Evolutionary conservation across 2,888 invertebrate species (phyloP).

Genomic region (Rotaria magnacalcarata): DNA sequence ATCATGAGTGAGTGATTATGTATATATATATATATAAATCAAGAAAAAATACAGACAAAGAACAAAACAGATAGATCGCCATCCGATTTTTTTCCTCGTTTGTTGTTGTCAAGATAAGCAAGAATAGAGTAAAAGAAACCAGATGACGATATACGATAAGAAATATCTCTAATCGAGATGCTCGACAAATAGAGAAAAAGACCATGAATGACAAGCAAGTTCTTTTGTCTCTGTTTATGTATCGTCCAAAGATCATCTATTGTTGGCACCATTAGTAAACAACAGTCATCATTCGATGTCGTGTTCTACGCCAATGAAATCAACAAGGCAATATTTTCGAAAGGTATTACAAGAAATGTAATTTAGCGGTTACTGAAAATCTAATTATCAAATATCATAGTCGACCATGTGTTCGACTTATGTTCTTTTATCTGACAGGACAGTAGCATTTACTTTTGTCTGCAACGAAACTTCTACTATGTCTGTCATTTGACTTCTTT

Average conservation of each 20-base stretch:
- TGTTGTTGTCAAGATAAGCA: background rate
- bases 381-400: background rate
- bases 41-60: background rate
- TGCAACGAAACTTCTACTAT: background rate
- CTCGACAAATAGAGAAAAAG: background rate
- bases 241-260: background rate
- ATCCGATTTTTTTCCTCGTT: background rate
- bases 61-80: background rate
- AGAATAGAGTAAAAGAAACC: background rate
- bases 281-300: background rate
- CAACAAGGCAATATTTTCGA: background rate
- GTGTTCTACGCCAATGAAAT: background rate
- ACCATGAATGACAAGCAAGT: background rate
- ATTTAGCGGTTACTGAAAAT: background rate
- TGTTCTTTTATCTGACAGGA: background rate
- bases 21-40: too few relatives aligned
- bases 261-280: background rate
- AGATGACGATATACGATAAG: slow-evolving; percentile 22
- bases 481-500: background rate
- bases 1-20: background rate
- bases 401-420: background rate
- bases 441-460: background rate
- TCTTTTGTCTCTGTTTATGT: background rate
- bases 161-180: slow-evolving; percentile 29
- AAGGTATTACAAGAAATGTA: background rate